phyloP scores from a whole-genome alignment of 2,888 invertebrate species.

The Drosophila parthenogenetica region DNA sequence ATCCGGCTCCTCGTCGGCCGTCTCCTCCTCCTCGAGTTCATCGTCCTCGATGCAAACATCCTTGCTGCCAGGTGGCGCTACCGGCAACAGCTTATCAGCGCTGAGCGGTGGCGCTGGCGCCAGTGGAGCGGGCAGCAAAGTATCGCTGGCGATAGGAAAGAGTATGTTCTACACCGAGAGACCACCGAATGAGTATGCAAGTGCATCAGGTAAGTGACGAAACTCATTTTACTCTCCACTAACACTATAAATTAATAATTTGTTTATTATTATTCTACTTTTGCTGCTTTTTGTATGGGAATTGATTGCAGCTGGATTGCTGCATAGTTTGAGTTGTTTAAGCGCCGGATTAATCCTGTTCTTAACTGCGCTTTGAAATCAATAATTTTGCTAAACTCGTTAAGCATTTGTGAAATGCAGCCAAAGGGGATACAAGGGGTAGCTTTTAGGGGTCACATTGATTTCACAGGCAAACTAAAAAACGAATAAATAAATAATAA shows the following conservation, averaged over 20 bases:
- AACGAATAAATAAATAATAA: conserved; percentile 34
- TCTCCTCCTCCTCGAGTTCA: conserved; percentile 70
- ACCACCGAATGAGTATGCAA: conserved; percentile 84
- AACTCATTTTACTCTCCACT: neutral
- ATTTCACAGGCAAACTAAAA: conserved; percentile 24
- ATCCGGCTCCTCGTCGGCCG: conserved; percentile 63
- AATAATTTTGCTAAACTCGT: conserved; percentile 44
- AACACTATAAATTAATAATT: neutral
- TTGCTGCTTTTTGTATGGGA: conserved; percentile 28
- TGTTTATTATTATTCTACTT: conserved; percentile 7
- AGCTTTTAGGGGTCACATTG: conserved; percentile 36
- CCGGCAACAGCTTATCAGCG: conserved; percentile 73
- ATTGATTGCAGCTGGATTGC: conserved; percentile 46
- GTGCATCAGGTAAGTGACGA: conserved; percentile 76
- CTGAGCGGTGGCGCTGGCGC: conserved; percentile 63
- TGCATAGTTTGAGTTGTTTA: conserved; percentile 48
- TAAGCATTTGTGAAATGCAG: conserved; percentile 75
- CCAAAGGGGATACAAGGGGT: conserved; percentile 65
- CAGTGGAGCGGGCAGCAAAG: conserved; percentile 72
- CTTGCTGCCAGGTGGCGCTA: conserved; percentile 65
- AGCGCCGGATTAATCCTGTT: conserved; percentile 47
- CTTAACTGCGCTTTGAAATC: conserved; percentile 60
- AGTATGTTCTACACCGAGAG: conserved; percentile 85
- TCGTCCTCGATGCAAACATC: conserved; percentile 77
- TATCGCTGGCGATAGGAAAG: conserved; percentile 85